These are phyloP conservation scores for Anser cygnoides DNA, from an alignment of 2,113 vertebrate species.

Conservation along the genomic window DNA sequence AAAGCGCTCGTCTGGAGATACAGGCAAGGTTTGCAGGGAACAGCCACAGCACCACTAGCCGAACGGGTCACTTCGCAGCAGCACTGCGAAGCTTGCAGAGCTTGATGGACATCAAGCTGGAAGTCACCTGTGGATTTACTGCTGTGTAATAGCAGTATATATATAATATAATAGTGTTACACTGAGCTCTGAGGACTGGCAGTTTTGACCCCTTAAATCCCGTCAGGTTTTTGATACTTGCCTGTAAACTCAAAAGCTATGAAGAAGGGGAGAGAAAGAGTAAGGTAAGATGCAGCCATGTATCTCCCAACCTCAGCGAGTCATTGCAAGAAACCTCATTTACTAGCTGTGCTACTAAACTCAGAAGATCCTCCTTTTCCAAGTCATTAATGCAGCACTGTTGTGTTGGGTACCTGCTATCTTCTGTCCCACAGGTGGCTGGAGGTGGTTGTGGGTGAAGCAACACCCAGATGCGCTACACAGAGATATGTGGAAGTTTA, in stretches of 20 bases:
- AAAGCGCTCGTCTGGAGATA: neutral
- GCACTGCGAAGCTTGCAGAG: neutral
- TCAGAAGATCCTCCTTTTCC: slow-evolving; percentile 10
- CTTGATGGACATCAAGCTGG: neutral
- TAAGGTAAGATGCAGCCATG: neutral
- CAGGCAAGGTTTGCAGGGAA: neutral
- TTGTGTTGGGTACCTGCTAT: slow-evolving; percentile 14
- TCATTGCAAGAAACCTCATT: neutral
- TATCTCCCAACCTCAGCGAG: neutral
- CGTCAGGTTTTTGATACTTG: neutral
- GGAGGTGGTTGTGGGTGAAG: slow-evolving; percentile 65
- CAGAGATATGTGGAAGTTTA: slow-evolving; percentile 50
- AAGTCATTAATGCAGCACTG: slow-evolving; percentile 24
- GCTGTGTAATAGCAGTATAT: neutral
- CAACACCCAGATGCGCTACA: slow-evolving; percentile 52
- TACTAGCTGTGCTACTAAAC: neutral
- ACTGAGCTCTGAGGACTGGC: neutral
- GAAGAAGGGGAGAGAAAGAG: neutral
- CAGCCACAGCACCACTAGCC: neutral
- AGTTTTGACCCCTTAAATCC: neutral
- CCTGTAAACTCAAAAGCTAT: neutral
- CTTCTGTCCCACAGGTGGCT: slow-evolving; percentile 58
- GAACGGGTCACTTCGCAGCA: rapidly evolving
- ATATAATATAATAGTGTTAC: too few species aligned
- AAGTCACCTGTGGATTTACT: neutral